These are phyloP conservation scores for Sitobion miscanthi DNA, from an alignment of 1,140 invertebrate genomes.

Conservation along the genomic window DNA sequence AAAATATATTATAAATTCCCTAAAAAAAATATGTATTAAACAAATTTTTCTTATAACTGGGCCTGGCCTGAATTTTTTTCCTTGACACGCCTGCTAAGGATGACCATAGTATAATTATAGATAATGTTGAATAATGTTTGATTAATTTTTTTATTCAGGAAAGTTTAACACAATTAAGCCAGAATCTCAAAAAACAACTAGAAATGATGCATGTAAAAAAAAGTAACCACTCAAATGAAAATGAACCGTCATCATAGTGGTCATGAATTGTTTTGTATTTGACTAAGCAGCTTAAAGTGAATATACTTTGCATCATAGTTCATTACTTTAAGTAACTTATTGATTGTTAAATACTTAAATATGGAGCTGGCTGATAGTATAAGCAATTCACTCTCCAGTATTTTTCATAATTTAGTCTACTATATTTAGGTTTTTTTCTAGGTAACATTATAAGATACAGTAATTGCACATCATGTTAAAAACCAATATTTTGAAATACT, in stretches of 20 bases:
- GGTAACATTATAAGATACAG: background rate
- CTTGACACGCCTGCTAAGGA: background rate
- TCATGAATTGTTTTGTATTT: background rate
- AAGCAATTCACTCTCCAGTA: background rate
- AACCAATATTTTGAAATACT: background rate
- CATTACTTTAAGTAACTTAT: background rate
- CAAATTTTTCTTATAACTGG: no score
- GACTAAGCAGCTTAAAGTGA: background rate
- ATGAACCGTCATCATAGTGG: constrained; percentile 17
- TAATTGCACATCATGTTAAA: background rate
- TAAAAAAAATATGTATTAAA: no score
- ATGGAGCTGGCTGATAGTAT: background rate
- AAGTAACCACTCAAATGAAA: constrained; percentile 28
- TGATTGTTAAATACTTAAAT: background rate
- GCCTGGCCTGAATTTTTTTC: no score
- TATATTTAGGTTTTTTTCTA: background rate
- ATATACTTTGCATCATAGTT: background rate
- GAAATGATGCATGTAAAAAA: constrained; percentile 64
- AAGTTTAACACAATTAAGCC: constrained; percentile 70
- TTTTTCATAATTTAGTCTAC: background rate
- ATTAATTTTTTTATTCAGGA: constrained; percentile 63
- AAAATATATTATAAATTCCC: no score
- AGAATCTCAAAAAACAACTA: constrained; percentile 70
- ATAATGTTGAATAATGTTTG: constrained; percentile 29
- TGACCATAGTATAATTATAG: background rate